Percentiles rank a stretch among this genome's conserved stretches.
Evolutionary conservation across 2,888 invertebrate genomes (phyloP).

Genomic region (Apotomis betuletana): DNA sequence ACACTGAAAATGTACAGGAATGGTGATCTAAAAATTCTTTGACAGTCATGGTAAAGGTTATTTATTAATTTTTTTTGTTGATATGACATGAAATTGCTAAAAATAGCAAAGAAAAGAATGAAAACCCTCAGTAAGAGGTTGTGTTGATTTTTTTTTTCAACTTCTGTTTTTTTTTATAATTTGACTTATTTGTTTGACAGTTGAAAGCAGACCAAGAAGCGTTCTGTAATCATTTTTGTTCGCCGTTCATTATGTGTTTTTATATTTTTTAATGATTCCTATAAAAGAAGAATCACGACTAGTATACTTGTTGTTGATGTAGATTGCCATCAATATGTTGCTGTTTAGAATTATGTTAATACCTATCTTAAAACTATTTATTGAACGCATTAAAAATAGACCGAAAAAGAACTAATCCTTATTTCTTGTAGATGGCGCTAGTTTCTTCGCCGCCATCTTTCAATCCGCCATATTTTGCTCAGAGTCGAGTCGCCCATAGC

Average conservation of each 20-base stretch:
- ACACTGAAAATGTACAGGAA: slow-evolving; percentile 84
- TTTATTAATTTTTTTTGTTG: slow-evolving; percentile 13
- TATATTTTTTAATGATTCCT: background rate
- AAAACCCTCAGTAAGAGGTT: slow-evolving; percentile 26
- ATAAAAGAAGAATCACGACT: background rate
- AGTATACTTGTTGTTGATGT: background rate
- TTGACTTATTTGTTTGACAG: slow-evolving; percentile 30
- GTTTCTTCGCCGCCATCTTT: slow-evolving; percentile 71
- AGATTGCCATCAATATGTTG: background rate
- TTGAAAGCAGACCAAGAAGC: background rate
- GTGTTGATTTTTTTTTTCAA: slow-evolving; percentile 29
- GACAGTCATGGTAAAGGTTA: slow-evolving; percentile 21
- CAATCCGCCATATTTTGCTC: slow-evolving; percentile 80
- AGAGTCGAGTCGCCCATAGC: slow-evolving; percentile 72
- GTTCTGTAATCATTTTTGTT: background rate
- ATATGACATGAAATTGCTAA: slow-evolving; percentile 23
- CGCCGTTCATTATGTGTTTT: background rate
- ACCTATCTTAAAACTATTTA: background rate
- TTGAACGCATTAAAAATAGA: slow-evolving; percentile 36
- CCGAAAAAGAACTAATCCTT: slow-evolving; percentile 46
- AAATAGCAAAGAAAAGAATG: slow-evolving; percentile 34
- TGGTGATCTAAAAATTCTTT: slow-evolving; percentile 57
- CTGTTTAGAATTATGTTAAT: slow-evolving; percentile 23
- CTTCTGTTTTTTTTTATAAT: slow-evolving; percentile 28
- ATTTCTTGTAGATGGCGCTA: slow-evolving; percentile 61